Base-by-base conservation (phyloP, 64 coral and sea anemone genomes). In the Actinia equina region DNA sequence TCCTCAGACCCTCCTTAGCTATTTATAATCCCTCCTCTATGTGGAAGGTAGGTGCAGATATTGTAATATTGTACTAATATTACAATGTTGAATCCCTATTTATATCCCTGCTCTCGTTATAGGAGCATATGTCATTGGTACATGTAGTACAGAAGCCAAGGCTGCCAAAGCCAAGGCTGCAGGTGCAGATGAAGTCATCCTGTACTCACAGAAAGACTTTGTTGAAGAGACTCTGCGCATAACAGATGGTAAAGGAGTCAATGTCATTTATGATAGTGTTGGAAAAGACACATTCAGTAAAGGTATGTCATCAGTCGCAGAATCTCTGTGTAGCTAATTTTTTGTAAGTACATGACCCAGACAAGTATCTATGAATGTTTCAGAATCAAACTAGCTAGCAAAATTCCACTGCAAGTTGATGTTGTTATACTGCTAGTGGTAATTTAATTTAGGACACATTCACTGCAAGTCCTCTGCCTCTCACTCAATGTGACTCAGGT, bases 111-210 rank as follows among this genome's bases (percentile, higher is more conserved):
- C 5, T 43, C 52, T 43, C 30, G 30, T 16, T 57, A 8, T 41
- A 94, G 92, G 92, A 61, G 92, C 92, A 15, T 90, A 87, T 87
- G 92, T 94, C 84, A 94, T 94, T 54, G 92, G 92, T 62, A 94
- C 92, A 23, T 82, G 82, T 30, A 94, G 92, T 45, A 94, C 88
- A 19, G 78, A 89, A 17, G 88, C 79, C n/a, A 94, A 94, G 83
- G 84, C 89, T 59, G 88, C 77, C 58, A 94, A 87, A 52, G 92
- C 85, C 8, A 94, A 60, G 55, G 83, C 89, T 14, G 49, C 88
- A 20, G 92, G 88, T 52, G 92, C 92, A 2, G 88, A 94, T 89
- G 92, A 94, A 54, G 92, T 94, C 54, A 90, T 94, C 30, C 88
- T 94, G 55, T 89, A 94, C 65, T 80, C 77, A 11, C 77, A 94